Evolutionary conservation across 2,888 invertebrate genomes (phyloP).

Genomic region (Eurytoma adleriae): DNA sequence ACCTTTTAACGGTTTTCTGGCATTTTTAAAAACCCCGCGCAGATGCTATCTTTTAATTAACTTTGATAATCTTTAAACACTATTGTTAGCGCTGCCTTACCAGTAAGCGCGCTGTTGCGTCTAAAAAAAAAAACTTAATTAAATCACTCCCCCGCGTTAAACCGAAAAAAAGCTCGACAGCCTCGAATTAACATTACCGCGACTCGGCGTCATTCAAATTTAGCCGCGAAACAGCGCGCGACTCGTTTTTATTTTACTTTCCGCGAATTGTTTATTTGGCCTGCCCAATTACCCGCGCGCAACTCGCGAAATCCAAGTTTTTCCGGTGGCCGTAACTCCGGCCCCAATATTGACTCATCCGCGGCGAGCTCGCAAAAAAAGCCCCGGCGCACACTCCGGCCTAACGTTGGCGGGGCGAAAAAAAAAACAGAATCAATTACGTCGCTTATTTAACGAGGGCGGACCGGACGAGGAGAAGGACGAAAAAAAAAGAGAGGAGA

Average conservation of each 20-base stretch:
- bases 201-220: too few relatives aligned
- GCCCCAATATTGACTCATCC: conserved; percentile 20
- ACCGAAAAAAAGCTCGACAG: too few relatives aligned
- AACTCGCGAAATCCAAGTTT: conserved; percentile 5
- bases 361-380: background rate
- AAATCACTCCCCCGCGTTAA: background rate
- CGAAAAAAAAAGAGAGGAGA: background rate
- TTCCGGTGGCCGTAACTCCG: background rate
- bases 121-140: conserved; percentile 2
- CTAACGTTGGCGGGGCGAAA: background rate
- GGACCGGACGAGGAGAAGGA: background rate
- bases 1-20: conserved; percentile 21
- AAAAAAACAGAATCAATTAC: conserved; percentile 2
- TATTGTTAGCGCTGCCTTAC: background rate
- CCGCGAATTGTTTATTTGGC: background rate
- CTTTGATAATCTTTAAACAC: conserved; percentile 9
- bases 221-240: background rate
- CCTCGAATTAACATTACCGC: too few relatives aligned
- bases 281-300: background rate
- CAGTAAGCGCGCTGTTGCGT: background rate
- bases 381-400: background rate
- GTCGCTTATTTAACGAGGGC: conserved; percentile 5
- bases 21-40: background rate
- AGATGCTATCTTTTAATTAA: conserved; percentile 36
- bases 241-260: too few relatives aligned